phyloP scores from a whole-genome alignment of 2,113 vertebrate species.

The Deroptyus accipitrinus region DNA sequence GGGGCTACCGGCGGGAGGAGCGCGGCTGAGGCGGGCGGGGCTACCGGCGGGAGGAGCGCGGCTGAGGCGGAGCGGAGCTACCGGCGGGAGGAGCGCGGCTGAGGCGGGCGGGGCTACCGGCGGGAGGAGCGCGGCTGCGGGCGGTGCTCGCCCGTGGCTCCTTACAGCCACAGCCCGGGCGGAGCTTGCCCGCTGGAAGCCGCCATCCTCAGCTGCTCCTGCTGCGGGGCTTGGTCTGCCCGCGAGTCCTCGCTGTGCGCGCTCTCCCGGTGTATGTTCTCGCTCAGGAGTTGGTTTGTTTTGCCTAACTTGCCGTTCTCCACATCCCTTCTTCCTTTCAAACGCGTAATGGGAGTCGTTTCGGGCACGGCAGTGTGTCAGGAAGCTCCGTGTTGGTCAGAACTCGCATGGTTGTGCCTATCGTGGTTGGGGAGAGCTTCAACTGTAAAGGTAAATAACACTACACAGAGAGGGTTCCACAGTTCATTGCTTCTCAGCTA shows the following conservation, averaged over 20 bases:
- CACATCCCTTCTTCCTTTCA: neutral
- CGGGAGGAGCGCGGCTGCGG: rapidly evolving
- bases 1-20: no score
- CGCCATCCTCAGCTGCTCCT: neutral
- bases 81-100: rapidly evolving
- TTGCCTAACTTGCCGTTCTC: rapidly evolving
- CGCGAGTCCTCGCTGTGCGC: rapidly evolving
- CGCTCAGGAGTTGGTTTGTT: rapidly evolving
- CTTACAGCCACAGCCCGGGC: rapidly evolving
- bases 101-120: rapidly evolving
- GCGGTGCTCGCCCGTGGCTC: no score
- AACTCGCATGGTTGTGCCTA: rapidly evolving
- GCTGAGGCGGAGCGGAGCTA: rapidly evolving
- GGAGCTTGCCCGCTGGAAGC: neutral
- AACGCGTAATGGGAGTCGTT: neutral
- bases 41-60: no score
- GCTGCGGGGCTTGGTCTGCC: no score
- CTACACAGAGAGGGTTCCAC: neutral
- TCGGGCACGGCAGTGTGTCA: rapidly evolving
- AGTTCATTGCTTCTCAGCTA: rapidly evolving
- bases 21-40: no score
- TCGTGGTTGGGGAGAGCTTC: no score
- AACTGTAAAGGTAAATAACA: rapidly evolving
- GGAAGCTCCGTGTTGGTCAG: rapidly evolving
- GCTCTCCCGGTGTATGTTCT: rapidly evolving